These are phyloP conservation scores for Onychomys leucogaster DNA, from an alignment of 2,797 vertebrate species.

Conservation along the genomic window DNA sequence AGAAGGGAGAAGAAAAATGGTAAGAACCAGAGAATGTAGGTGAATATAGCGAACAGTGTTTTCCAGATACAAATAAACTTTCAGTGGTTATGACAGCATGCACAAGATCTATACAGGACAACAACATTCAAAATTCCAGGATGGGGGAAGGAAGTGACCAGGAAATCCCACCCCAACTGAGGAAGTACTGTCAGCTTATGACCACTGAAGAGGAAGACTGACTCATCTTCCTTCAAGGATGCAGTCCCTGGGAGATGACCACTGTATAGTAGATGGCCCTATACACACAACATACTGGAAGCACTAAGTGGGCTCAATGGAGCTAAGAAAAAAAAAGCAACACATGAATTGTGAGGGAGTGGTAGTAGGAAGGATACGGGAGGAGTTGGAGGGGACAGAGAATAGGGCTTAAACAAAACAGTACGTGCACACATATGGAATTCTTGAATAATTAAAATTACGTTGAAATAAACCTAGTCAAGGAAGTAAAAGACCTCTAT, in stretches of 20 bases:
- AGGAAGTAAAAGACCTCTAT: neutral
- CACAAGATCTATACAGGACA: neutral
- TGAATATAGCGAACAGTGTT: neutral
- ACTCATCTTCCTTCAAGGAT: neutral
- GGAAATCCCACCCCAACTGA: too few species aligned
- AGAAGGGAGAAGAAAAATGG: neutral
- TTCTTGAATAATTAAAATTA: neutral
- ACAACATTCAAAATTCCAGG: neutral
- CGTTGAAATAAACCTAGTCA: neutral
- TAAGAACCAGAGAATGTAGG: neutral
- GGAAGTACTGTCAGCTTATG: neutral
- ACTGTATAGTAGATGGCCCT: neutral
- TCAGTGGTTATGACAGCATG: too few species aligned
- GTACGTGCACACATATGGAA: neutral
- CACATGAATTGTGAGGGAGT: neutral
- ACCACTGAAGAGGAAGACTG: neutral
- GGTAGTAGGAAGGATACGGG: neutral
- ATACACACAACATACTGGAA: too few species aligned
- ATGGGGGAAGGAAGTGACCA: neutral
- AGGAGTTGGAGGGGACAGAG: neutral
- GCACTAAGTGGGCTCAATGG: neutral
- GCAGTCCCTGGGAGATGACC: neutral
- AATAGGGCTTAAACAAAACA: neutral
- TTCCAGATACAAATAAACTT: neutral
- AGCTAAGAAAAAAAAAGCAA: too few species aligned